phyloP scores from a whole-genome alignment of 1,140 invertebrate genomes.

The Chionoecetes opilio region DNA sequence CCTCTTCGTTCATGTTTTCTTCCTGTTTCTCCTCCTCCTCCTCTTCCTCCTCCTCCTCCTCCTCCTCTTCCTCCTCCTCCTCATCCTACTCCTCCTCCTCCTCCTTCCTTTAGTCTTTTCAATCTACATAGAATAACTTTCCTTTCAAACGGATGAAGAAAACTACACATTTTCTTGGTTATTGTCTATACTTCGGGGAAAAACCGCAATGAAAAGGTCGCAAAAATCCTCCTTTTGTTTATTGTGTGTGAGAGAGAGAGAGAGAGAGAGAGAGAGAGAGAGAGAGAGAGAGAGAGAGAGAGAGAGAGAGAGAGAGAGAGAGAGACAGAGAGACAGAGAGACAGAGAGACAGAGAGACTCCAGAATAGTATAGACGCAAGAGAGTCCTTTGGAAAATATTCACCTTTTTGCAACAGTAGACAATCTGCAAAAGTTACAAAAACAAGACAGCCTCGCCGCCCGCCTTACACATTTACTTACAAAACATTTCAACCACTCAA shows the following conservation, averaged over 20 bases:
- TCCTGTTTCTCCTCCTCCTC: not conserved
- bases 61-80: not conserved
- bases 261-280: conserved; percentile 27
- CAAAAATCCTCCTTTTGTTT: not conserved
- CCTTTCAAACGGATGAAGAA: not conserved
- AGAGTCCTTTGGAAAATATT: no score
- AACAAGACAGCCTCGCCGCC: no score
- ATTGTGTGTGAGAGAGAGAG: not conserved
- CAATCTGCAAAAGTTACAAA: no score
- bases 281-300: conserved; percentile 15
- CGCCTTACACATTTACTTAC: no score
- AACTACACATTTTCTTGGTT: not conserved
- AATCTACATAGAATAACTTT: not conserved
- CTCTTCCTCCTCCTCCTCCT: not conserved
- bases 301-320: no score
- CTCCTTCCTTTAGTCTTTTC: not conserved
- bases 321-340: no score
- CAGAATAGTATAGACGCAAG: no score
- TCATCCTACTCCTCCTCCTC: not conserved
- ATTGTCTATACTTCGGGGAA: not conserved
- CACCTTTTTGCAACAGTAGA: no score
- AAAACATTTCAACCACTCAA: no score
- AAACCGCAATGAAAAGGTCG: conserved; percentile 28
- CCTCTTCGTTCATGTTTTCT: not conserved
- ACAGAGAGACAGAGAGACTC: no score